phyloP scores from a whole-genome alignment of 1,140 invertebrate genomes.

The Neotoxoptera formosana region DNA sequence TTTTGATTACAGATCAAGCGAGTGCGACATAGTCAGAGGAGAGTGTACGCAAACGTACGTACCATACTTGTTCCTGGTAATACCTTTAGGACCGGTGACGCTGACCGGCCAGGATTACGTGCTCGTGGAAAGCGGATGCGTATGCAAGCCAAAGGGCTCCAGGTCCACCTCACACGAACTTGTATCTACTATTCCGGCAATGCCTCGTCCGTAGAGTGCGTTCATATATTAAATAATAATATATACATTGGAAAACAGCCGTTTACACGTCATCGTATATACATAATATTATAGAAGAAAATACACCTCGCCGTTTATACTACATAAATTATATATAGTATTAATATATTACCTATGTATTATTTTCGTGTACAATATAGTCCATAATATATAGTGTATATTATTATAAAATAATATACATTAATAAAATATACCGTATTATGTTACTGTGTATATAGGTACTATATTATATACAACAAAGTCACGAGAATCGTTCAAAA shows the following conservation, averaged over 20 bases:
- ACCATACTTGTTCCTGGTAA: constrained; percentile 88
- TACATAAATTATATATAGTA: neutral
- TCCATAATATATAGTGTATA: neutral
- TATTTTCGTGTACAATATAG: neutral
- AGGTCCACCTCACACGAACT: constrained; percentile 52
- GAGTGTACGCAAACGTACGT: constrained; percentile 92
- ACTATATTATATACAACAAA: neutral
- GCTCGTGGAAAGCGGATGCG: constrained; percentile 89
- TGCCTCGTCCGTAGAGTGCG: constrained; percentile 18
- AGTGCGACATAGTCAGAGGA: constrained; percentile 86
- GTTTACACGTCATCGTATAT: neutral
- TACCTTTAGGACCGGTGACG: constrained; percentile 88
- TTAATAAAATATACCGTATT: neutral
- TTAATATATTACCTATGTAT: neutral
- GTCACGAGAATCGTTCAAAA: neutral
- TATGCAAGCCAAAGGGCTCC: constrained; percentile 84
- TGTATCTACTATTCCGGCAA: constrained; percentile 40
- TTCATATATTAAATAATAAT: no score
- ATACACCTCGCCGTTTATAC: neutral
- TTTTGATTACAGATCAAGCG: constrained; percentile 74
- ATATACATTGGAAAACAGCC: neutral
- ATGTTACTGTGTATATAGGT: neutral
- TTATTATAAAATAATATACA: neutral
- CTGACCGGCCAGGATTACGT: constrained; percentile 92
- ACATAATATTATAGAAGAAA: neutral